phyloP scores from a whole-genome alignment of 2,113 vertebrate genomes.

The Chaetodon trifascialis region DNA sequence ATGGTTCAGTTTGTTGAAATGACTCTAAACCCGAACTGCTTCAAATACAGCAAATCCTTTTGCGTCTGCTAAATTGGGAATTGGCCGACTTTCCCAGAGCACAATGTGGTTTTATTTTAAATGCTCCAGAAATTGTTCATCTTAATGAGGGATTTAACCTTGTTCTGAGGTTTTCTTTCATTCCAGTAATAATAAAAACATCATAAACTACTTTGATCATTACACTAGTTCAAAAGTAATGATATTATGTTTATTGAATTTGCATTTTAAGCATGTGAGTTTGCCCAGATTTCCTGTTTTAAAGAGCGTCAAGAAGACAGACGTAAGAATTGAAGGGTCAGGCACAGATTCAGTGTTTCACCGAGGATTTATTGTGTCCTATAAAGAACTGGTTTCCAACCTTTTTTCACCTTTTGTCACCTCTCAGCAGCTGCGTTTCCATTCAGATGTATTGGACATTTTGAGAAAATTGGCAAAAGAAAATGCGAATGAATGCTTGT shows the following conservation, averaged over 20 bases:
- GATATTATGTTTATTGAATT: neutral
- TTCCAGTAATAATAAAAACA: constrained; percentile 15
- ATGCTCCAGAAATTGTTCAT: constrained; percentile 15
- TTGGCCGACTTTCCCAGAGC: neutral
- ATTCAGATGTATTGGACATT: too few relatives aligned
- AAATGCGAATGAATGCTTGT: too few relatives aligned
- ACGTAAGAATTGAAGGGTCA: neutral
- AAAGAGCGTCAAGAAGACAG: neutral
- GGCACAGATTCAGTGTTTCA: neutral
- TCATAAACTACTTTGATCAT: neutral
- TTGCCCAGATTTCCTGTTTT: neutral
- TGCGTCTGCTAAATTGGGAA: constrained; percentile 12
- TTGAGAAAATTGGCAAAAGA: too few relatives aligned
- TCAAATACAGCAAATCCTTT: neutral
- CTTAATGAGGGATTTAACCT: constrained; percentile 19
- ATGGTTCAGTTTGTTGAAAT: neutral
- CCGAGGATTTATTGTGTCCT: neutral
- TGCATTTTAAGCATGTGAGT: constrained; percentile 5
- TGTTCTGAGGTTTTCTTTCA: constrained; percentile 25
- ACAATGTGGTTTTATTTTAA: constrained; percentile 22
- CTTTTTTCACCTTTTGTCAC: neutral
- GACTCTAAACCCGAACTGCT: constrained; percentile 29
- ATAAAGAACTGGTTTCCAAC: neutral
- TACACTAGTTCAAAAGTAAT: neutral
- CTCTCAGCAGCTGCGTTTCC: neutral